Percentiles rank a stretch among this genome's conserved stretches.
These are phyloP conservation scores for Odontomyia ornata DNA, from an alignment of 2,888 invertebrate genomes.

Conservation along the genomic window DNA sequence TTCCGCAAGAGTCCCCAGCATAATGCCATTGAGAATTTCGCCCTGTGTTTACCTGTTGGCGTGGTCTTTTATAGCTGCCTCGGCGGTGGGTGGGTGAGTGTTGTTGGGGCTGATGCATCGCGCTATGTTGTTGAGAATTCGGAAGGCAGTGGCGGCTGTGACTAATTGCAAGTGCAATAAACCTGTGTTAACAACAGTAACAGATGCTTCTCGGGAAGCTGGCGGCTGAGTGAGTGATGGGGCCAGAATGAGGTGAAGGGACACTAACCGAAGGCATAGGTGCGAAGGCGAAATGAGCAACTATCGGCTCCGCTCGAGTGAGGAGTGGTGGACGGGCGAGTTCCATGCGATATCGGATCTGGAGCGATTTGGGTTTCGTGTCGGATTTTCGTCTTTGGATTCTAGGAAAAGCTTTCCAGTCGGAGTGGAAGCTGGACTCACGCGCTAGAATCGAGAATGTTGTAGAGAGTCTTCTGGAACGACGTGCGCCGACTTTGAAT, in stretches of 20 bases:
- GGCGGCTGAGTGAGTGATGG: not conserved
- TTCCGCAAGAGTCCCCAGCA: not conserved
- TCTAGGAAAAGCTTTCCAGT: slow-evolving; percentile 7
- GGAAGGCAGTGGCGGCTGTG: slow-evolving; percentile 16
- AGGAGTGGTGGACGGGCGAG: not conserved
- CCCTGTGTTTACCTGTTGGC: slow-evolving; percentile 13
- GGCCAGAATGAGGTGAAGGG: not conserved
- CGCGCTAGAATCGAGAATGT: not conserved
- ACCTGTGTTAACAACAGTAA: slow-evolving; percentile 5
- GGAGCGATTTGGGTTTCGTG: slow-evolving; percentile 1
- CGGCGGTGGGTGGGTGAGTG: not conserved
- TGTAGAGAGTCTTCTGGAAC: not conserved
- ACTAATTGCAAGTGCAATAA: slow-evolving; percentile 35
- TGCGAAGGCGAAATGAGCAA: not conserved
- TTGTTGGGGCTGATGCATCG: not conserved
- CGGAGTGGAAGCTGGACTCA: not conserved
- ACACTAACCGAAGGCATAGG: not conserved
- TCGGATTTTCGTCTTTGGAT: not conserved
- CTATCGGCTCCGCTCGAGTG: not conserved
- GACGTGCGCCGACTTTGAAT: slow-evolving; percentile 16
- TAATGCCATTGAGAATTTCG: not conserved
- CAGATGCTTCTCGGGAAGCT: not conserved
- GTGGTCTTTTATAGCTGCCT: not conserved
- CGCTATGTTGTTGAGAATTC: not conserved
- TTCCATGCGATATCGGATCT: not conserved